These are phyloP conservation scores for Grallaria varia DNA, from an alignment of 2,113 vertebrate species.

Conservation along the genomic window DNA sequence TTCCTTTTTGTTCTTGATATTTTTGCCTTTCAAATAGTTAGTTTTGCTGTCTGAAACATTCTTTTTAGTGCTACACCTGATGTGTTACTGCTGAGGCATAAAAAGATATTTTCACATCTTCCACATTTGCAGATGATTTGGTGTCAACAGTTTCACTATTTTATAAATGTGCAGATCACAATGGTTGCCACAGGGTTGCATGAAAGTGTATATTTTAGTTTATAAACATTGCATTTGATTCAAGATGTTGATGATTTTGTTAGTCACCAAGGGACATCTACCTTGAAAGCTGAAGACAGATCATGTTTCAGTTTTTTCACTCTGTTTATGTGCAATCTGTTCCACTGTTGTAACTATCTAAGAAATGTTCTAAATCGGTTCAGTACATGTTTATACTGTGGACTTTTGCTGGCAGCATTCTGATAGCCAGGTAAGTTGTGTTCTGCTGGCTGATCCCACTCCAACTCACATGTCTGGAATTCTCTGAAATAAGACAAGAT, in stretches of 20 bases:
- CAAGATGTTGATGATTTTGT: constrained; percentile 10
- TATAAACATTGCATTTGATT: constrained; percentile 21
- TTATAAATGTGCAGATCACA: neutral
- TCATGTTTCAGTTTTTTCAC: neutral
- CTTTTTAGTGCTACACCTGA: neutral
- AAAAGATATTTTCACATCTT: constrained; percentile 55
- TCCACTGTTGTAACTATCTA: neutral
- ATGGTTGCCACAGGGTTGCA: neutral
- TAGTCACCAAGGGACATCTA: neutral
- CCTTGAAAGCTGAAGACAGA: neutral
- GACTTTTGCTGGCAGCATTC: neutral
- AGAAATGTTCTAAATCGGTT: neutral
- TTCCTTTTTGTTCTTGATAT: neutral
- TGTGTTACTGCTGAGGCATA: constrained; percentile 17
- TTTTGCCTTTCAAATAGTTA: neutral
- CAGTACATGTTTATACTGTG: neutral
- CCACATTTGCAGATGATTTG: constrained; percentile 22
- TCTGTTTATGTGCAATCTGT: neutral
- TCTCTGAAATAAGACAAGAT: neutral
- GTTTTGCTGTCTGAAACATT: neutral
- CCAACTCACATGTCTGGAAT: neutral
- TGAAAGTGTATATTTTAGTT: neutral
- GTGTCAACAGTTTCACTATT: constrained; percentile 22
- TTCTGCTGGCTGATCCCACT: neutral
- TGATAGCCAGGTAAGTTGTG: neutral